Evolutionary conservation across 1,140 invertebrate species (phyloP), one percentile per base, ranked within the genome.

Genomic region (Drosophila parabipectinata): DNA sequence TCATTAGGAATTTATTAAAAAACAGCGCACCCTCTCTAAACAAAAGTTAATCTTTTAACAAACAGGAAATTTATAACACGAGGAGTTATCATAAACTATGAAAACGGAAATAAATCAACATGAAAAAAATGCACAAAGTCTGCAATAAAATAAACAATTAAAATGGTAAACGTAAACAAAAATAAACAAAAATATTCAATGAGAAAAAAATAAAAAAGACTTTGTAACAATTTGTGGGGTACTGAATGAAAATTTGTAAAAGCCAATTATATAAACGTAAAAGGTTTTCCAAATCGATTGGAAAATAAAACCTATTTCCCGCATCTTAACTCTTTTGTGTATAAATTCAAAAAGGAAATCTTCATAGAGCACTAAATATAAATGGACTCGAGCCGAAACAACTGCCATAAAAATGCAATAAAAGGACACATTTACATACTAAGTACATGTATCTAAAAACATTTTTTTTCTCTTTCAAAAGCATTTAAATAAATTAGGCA

Each of bases 381-480:
- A 54, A 55, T 21, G 21, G 37, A 51, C 63, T 52, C 24, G 26
- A 72, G 26, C 26, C 41, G 32, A 37, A 57, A 32, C 58, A 44
- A 85, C 82, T 85, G 81, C 81, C 81, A 85, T 60, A 47, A 73
- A 71, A 77, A 77, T 37, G 77, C 81, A 81, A 84, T 85, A 84
- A 74, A 81, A 18, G 41, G 32, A 66, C 54, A 59, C 53, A 52
- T 75, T 54, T 54, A 55, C 63, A 60, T 54, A 69, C 26, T 48
- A 44, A 47, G 56, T 47, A 47, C 54, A 60, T 37, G 45, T 47
- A 76, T 61, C 58, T 39, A 56, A 64, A 53, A 41, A 34, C 30
- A 44, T 39, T 52, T 66, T 51, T 55, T 39, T 21, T 47, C 52
- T 64, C 60, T 51, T 39, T 69, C 59, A 56, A 30, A 57, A 44